Conservation (phyloP, 2,888 invertebrate species). For the Cenopis cana region DNA sequence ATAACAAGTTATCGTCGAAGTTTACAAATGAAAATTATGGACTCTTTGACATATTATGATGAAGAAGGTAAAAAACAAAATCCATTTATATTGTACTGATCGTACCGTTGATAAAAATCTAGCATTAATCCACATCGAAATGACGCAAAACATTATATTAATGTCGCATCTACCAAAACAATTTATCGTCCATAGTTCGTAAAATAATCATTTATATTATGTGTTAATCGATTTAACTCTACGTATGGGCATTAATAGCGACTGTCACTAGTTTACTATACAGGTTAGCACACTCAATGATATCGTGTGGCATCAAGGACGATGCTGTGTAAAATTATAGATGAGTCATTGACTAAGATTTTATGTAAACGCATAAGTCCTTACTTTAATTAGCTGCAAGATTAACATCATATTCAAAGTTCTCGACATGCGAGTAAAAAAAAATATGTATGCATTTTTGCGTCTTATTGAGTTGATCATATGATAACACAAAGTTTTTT, state of each 20-base stretch:
- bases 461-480: too few relatives aligned
- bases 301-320: constrained; percentile 22
- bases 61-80: too few relatives aligned
- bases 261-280: constrained; percentile 22
- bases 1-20: too few relatives aligned
- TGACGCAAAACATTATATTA: neutral
- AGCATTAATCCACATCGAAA: neutral
- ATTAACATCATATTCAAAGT: neutral
- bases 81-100: too few relatives aligned
- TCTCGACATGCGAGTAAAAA: neutral
- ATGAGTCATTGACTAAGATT: constrained; percentile 12
- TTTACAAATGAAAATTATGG: too few relatives aligned
- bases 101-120: neutral
- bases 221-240: constrained; percentile 26
- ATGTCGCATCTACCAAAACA: neutral
- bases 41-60: too few relatives aligned
- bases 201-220: constrained; percentile 19
- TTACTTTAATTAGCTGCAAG: neutral
- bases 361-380: neutral
- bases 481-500: too few relatives aligned
- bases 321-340: constrained; percentile 2
- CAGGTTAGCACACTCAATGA: constrained; percentile 12
- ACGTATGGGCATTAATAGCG: constrained; percentile 19
- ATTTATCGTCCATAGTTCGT: neutral
- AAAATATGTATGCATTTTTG: too few relatives aligned